Conservation (phyloP, 30 jellyfish, hydroid and myxozoan species). For the Nemopilema nomurai region DNA sequence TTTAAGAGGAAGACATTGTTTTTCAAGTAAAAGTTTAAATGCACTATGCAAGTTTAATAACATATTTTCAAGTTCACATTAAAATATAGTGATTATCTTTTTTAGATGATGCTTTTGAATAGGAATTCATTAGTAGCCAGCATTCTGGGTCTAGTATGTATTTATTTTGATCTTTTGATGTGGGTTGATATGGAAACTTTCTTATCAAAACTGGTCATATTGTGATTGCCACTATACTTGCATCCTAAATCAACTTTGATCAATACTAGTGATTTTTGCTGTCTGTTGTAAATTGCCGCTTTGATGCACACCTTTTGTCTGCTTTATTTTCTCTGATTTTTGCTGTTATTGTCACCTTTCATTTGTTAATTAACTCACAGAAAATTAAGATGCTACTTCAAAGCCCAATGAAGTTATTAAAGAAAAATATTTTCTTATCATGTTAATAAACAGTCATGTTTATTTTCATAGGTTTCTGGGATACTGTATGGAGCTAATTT, state of each 20-base stretch:
- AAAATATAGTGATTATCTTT: neutral
- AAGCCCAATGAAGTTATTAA: neutral
- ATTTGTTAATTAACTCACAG: too few species aligned
- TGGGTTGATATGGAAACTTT: neutral
- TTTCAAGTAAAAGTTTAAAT: too few species aligned
- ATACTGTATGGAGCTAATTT: conserved; percentile 42
- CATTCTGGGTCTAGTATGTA: conserved; percentile 52
- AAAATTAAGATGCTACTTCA: too few species aligned
- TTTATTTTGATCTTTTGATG: too few species aligned
- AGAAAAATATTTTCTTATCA: neutral
- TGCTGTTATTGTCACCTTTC: too few species aligned
- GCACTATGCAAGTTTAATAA: too few species aligned
- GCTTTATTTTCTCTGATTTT: neutral
- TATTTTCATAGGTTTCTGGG: conserved; percentile 66
- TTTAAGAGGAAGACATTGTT: too few species aligned
- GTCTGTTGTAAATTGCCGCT: too few species aligned
- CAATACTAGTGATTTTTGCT: too few species aligned
- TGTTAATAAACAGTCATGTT: neutral
- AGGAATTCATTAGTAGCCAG: conserved; percentile 42
- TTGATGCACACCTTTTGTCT: neutral
- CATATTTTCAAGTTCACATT: neutral
- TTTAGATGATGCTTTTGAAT: conserved; percentile 53
- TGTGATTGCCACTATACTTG: too few species aligned
- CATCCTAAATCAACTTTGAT: too few species aligned
- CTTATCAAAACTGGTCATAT: neutral